Percentiles rank a stretch among this genome's conserved stretches.
Conservation (phyloP, 2,113 vertebrate genomes). For the Pluvianellus socialis region DNA sequence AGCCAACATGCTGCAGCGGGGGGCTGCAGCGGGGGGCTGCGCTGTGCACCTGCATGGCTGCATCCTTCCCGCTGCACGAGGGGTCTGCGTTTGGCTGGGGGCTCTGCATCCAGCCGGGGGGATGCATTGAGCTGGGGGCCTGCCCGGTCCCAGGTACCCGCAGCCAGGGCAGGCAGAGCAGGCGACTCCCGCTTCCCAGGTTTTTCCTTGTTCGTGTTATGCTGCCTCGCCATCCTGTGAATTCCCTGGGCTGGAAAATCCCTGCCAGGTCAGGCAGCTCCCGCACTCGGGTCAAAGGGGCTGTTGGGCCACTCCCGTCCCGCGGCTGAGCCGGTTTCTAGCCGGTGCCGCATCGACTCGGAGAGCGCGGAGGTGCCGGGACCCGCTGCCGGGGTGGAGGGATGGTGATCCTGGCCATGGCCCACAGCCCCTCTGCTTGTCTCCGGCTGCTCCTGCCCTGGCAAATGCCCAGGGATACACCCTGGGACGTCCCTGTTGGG, state of each 20-base stretch:
- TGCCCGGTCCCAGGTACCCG: background rate
- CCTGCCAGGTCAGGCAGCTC: background rate
- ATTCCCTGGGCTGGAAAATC: background rate
- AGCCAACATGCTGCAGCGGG: fast-evolving
- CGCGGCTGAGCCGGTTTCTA: background rate
- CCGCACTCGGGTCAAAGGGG: background rate
- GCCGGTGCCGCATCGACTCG: fast-evolving
- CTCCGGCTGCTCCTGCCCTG: background rate
- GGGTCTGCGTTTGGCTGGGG: background rate
- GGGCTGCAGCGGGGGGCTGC: background rate
- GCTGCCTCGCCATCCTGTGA: background rate
- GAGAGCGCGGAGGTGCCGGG: background rate
- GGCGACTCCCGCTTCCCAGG: fast-evolving
- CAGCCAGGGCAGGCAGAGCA: background rate
- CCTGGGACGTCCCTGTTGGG: fast-evolving
- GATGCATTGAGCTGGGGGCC: background rate
- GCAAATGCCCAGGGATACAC: fast-evolving
- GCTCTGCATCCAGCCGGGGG: background rate
- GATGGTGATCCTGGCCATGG: fast-evolving
- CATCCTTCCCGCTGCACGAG: background rate
- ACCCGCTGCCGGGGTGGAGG: fast-evolving
- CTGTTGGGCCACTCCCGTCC: background rate
- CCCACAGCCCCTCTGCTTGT: fast-evolving
- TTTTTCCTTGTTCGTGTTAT: fast-evolving
- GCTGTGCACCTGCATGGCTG: background rate